Evolutionary conservation across 2,888 invertebrate species (phyloP), one percentile per base, ranked within the genome.

Genomic region (Euplagia quadripunctaria): DNA sequence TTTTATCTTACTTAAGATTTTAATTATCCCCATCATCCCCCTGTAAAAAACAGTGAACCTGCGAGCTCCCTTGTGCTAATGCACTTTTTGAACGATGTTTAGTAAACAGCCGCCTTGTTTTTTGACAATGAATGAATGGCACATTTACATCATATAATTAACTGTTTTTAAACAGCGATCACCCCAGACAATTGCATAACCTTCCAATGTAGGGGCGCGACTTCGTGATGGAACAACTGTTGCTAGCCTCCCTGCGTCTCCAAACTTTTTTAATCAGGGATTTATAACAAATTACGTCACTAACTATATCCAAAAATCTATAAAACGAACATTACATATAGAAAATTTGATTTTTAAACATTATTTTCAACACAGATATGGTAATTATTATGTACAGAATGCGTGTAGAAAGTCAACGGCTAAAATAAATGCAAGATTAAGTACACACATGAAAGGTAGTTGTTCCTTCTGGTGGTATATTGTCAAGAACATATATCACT

Each of bases 291-390:
- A 68, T 43, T n/a, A 42, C 75, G 68, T 81, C 71, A 68, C 49
- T 64, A 71, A 55, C 17, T 64, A 64, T 49, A 68, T 64, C 72
- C 41, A 64, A 74, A 77, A 71, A 66, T 52, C 61, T 76, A 71
- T 69, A 76, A 77, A 78, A 78, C 58, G 70, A 78, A 67, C 55
- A 73, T 67, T 72, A 72, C 55, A 63, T 76, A 72, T 81, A 64
- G 77, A 84, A 84, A 84, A 82, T 78, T 75, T 66, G 63, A 84
- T 84, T 84, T 80, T 75, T 20, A 84, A 84, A 84, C 78, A 74
- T 66, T 63, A 84, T 84, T 83, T 79, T 75, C 74, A 77, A 78
- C 78, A 79, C 52, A 76, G 70, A 65, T 41, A 51, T 72, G 65
- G 76, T 69, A 71, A 79, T 76, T 68, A 75, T n/a, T 81, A 80